A percentile compares a stretch with the other conserved stretches of the same genome.
Evolutionary conservation across 53 echinoderm and acorn worm genomes (phyloP).

Genomic region (Echinometra lucunter): DNA sequence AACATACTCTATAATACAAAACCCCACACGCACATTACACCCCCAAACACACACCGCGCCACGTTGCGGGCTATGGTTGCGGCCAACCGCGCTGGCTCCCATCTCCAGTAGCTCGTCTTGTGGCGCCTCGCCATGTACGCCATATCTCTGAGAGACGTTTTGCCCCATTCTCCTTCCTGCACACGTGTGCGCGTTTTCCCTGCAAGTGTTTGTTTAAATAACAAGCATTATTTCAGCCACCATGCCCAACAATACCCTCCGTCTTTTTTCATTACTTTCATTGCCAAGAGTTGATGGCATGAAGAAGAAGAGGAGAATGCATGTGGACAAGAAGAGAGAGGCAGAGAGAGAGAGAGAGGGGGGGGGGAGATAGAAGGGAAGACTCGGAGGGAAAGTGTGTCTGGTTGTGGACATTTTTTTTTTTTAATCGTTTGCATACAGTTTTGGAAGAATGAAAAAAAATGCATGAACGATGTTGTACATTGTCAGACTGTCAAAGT

Average conservation of each 20-base stretch:
- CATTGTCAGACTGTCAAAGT: neutral
- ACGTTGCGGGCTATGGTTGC: neutral
- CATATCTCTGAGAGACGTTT: slow-evolving; percentile 12
- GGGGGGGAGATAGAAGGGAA: neutral
- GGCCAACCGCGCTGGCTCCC: slow-evolving; percentile 14
- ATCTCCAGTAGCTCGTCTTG: neutral
- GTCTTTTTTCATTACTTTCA: too few species aligned
- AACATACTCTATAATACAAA: neutral
- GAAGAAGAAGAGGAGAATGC: neutral
- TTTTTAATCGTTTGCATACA: slow-evolving; percentile 23
- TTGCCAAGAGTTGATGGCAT: slow-evolving; percentile 20
- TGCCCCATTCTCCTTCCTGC: neutral
- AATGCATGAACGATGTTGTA: neutral
- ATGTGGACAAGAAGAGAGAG: neutral
- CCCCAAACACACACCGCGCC: slow-evolving; percentile 12
- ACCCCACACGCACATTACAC: slow-evolving; percentile 19
- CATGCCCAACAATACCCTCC: slow-evolving; percentile 34
- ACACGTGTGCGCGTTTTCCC: slow-evolving; percentile 52
- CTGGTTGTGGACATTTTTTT: neutral
- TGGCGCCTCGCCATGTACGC: slow-evolving; percentile 31
- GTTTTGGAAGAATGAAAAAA: neutral
- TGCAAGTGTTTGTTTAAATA: slow-evolving; percentile 67
- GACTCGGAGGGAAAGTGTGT: neutral
- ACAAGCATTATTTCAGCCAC: slow-evolving; percentile 67
- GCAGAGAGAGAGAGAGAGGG: neutral